Base-by-base conservation (phyloP, 2,113 vertebrate genomes). In the Rhizomys pruinosus region DNA sequence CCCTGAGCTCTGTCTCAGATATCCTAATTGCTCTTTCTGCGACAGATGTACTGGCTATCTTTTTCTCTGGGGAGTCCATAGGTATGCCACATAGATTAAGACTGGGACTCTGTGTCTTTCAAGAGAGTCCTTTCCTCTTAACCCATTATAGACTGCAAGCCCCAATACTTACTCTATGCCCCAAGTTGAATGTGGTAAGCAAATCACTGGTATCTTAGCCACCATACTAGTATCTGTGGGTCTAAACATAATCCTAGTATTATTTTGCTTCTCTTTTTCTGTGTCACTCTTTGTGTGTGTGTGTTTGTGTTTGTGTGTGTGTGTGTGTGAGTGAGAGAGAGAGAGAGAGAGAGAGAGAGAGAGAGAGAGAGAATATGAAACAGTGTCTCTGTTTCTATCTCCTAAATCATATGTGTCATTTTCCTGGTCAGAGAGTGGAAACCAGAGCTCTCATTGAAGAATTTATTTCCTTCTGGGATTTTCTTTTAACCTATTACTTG, bases 1-100 rank as follows among this genome's bases (percentile, higher is more conserved):
- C 85, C 78, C 84, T 81, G 42, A 93, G 87, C 68, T 94, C 79
- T 91, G 82, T 85, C 80, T 96, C 85, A 82, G 92, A 96, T 96
- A 94, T 84, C 69, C 73, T 90, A 93, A 94, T 85, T 84, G 93
- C 69, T 93, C 88, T 96, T 96, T 66, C 92, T 2, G 1, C 80
- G 94, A 22, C 52, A 91, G 68, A 94, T 92, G n/a, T 89, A 68
- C 74, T 79, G 85, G 84, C 81, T 95, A 42, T n/a, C 63, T 39
- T 94, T 93, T 93, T 88, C 92, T 77, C 84, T 87, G 72, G 87
- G 80, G 93, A 94, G 61, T 59, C 47, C 64, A 71, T 63, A 87
- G 84, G 77, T 91, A 42, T 82, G 88, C 57, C 77, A 95, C n/a
- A 59, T 80, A 64, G 87, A 85, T 95, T 61, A 95, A 94, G 96